Conservation (phyloP, 2,113 vertebrate genomes). For the Atlantisia rogersi region DNA sequence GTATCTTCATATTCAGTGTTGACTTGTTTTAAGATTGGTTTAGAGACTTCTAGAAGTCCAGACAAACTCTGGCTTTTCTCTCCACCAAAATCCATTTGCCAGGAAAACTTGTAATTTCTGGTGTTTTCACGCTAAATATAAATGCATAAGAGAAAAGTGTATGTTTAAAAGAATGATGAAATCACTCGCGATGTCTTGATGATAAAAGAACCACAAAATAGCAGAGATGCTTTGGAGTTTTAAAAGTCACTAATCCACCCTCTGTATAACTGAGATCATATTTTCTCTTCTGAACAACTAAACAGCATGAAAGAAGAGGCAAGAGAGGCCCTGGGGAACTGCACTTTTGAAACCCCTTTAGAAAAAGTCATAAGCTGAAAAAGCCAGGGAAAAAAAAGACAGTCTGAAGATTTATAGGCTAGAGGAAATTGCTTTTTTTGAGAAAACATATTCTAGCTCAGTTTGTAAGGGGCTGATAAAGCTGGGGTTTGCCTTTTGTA, state of each 20-base stretch:
- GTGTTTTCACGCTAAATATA: not conserved
- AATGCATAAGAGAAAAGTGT: not conserved
- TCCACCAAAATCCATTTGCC: not conserved
- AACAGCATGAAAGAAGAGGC: not conserved
- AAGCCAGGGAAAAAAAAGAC: not conserved
- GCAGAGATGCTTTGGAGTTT: not conserved
- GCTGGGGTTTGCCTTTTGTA: not conserved
- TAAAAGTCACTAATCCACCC: not conserved
- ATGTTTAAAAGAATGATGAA: not conserved
- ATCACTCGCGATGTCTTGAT: not conserved
- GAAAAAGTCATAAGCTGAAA: constrained; percentile 31
- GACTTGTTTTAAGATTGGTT: not conserved
- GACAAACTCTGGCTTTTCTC: not conserved
- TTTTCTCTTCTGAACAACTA: not conserved
- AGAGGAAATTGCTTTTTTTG: not conserved
- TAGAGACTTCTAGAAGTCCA: not conserved
- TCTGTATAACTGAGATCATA: not conserved
- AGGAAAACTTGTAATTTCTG: not conserved
- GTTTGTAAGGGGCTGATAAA: constrained; percentile 29
- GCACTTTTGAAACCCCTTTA: not conserved
- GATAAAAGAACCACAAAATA: not conserved
- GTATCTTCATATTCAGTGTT: not conserved
- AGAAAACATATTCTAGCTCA: constrained; percentile 13
- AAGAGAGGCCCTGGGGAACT: not conserved
- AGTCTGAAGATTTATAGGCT: not conserved